Percentiles rank a stretch among this genome's conserved stretches.
phyloP scores from a whole-genome alignment of 2,113 vertebrate species.

The Microtus richardsoni region DNA sequence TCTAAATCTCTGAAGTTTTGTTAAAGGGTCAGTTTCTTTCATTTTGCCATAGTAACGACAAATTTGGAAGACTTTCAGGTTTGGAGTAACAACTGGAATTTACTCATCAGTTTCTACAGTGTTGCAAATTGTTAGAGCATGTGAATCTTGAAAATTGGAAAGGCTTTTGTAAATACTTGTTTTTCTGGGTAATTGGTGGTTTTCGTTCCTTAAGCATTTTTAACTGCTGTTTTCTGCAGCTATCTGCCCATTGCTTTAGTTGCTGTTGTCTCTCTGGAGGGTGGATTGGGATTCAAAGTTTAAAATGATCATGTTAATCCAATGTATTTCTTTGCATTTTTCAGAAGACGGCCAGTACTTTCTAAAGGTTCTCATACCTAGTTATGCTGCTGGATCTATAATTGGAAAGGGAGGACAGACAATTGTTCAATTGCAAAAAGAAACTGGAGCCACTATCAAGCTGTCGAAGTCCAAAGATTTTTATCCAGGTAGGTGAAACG shows the following conservation, averaged over 20 bases:
- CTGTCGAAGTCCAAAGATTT: conserved; percentile 96
- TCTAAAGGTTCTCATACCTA: conserved; percentile 95
- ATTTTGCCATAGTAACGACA: conserved; percentile 73
- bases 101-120: conserved; percentile 77
- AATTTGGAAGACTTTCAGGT: conserved; percentile 66
- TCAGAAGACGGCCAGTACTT: conserved; percentile 95
- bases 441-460: conserved; percentile 94
- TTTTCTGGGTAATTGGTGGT: conserved; percentile 62
- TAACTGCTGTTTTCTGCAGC: conserved; percentile 61
- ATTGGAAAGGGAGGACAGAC: conserved; percentile 95
- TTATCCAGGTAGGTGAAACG: conserved; percentile 92
- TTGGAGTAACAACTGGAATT: conserved; percentile 80
- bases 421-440: conserved; percentile 95
- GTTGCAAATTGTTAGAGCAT: conserved; percentile 70
- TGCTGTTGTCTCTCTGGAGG: conserved; percentile 76
- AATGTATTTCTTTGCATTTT: conserved; percentile 87
- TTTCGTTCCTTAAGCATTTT: conserved; percentile 45
- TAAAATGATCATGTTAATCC: conserved; percentile 82
- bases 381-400: conserved; percentile 95
- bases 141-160: conserved; percentile 55
- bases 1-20: conserved; percentile 80
- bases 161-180: conserved; percentile 55
- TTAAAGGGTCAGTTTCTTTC: conserved; percentile 71
- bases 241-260: conserved; percentile 68
- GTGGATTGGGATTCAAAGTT: conserved; percentile 72